Evolutionary conservation across 2,113 vertebrate genomes (phyloP).

Genomic region (Hystrix brachyura): DNA sequence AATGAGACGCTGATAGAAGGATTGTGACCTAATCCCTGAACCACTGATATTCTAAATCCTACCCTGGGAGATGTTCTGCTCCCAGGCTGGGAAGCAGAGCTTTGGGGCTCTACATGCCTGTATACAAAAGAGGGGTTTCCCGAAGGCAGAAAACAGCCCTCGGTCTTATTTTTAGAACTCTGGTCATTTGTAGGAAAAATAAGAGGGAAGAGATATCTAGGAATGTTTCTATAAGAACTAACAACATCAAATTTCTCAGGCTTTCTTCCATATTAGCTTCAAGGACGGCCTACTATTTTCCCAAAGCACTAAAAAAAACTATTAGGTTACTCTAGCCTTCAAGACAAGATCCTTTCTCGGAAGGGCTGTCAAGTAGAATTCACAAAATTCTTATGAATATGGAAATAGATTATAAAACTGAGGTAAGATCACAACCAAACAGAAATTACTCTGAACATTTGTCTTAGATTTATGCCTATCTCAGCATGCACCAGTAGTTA

Average conservation of each 20-base stretch:
- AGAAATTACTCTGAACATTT: not conserved
- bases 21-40: not conserved
- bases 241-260: not conserved
- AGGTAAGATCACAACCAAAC: conserved; percentile 13
- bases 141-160: not conserved
- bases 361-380: not conserved
- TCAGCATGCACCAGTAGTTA: not conserved
- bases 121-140: not conserved
- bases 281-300: not conserved
- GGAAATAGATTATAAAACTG: not conserved
- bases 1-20: not conserved
- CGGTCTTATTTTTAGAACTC: not conserved
- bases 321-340: not conserved
- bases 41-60: not conserved
- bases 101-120: not conserved
- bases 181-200: not conserved
- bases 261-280: not conserved
- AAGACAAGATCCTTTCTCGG: not conserved
- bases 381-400: not conserved
- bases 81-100: not conserved
- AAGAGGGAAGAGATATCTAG: not conserved
- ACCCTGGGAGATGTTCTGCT: not conserved
- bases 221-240: not conserved
- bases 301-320: conserved; percentile 26
- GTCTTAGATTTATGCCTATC: not conserved